A percentile compares a stretch with the other conserved stretches of the same genome.
These are phyloP conservation scores for Parotia lawesii DNA, from an alignment of 2,113 vertebrate species.

Conservation along the genomic window DNA sequence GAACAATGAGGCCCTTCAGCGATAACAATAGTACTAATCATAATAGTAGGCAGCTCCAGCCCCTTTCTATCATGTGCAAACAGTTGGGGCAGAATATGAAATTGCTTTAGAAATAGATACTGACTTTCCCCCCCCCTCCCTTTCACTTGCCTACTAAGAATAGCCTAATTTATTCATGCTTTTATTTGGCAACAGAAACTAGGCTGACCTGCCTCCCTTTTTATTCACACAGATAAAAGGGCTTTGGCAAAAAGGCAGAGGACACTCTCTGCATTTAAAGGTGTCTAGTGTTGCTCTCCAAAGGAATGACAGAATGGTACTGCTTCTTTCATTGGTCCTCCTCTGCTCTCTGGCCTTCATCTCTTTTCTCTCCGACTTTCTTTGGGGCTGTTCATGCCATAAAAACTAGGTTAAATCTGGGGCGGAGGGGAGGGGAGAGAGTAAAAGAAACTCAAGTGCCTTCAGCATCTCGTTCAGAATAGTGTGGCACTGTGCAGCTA, in stretches of 20 bases:
- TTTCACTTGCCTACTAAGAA: slow-evolving; percentile 71
- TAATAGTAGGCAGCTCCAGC: slow-evolving; percentile 64
- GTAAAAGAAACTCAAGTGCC: slow-evolving; percentile 66
- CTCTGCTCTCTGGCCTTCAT: slow-evolving; percentile 37
- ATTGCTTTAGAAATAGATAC: slow-evolving; percentile 67
- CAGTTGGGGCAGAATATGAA: slow-evolving; percentile 66
- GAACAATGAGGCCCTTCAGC: slow-evolving; percentile 59
- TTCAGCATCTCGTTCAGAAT: slow-evolving; percentile 60
- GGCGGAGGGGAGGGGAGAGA: slow-evolving; percentile 47
- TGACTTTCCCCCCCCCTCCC: slow-evolving; percentile 26
- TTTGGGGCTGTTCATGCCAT: slow-evolving; percentile 64
- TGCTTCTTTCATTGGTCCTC: slow-evolving; percentile 69
- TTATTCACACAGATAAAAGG: slow-evolving; percentile 55
- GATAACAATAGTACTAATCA: slow-evolving; percentile 59
- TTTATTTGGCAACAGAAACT: slow-evolving; percentile 59
- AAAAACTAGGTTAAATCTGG: slow-evolving; percentile 72
- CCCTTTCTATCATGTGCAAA: slow-evolving; percentile 64
- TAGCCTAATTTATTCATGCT: slow-evolving; percentile 73
- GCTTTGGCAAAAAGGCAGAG: slow-evolving; percentile 51
- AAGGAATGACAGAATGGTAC: slow-evolving; percentile 70
- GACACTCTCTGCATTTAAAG: slow-evolving; percentile 55
- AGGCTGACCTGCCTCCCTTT: slow-evolving; percentile 59
- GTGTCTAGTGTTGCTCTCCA: slow-evolving; percentile 61
- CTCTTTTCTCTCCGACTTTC: slow-evolving; percentile 65
- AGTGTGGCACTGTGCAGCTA: slow-evolving; percentile 46